Conservation (phyloP, 2,888 invertebrate species). For the Trissolcus brochymenae region DNA sequence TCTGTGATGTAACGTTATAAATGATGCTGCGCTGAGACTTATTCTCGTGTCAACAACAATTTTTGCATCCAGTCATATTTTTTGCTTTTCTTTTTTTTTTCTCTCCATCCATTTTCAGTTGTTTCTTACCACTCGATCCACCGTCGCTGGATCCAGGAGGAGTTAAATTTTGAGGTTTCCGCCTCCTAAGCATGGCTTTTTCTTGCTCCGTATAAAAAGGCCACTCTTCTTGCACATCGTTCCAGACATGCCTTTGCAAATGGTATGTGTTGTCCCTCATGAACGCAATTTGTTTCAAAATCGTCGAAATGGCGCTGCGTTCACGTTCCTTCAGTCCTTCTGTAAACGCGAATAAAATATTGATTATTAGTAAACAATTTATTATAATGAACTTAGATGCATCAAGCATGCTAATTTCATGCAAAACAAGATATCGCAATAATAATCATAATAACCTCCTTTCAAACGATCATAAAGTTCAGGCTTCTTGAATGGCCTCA, state of each 20-base stretch:
- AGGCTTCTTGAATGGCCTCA: slow-evolving; percentile 95
- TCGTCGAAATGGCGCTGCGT: slow-evolving; percentile 84
- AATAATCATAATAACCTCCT: slow-evolving; percentile 54
- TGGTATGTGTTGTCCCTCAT: slow-evolving; percentile 94
- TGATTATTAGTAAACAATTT: slow-evolving; percentile 45
- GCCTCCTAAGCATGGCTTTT: slow-evolving; percentile 89
- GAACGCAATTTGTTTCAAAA: slow-evolving; percentile 87
- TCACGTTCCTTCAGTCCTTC: slow-evolving; percentile 93
- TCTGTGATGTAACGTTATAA: slow-evolving; percentile 2
- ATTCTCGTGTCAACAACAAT: no score
- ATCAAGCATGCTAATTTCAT: slow-evolving; percentile 15
- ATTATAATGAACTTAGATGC: slow-evolving; percentile 42
- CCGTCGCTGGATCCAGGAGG: slow-evolving; percentile 91
- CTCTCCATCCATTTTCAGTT: background rate
- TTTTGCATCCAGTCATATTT: no score
- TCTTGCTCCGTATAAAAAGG: slow-evolving; percentile 95
- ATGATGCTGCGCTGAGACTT: background rate
- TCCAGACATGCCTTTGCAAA: slow-evolving; percentile 91
- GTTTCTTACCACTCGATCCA: slow-evolving; percentile 79
- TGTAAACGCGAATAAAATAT: slow-evolving; percentile 75
- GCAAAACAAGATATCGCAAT: slow-evolving; percentile 8
- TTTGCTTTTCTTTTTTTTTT: no score
- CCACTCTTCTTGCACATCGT: slow-evolving; percentile 96
- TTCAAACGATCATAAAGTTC: slow-evolving; percentile 89
- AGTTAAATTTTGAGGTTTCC: slow-evolving; percentile 93